Base-by-base conservation (phyloP, 64 coral and sea anemone genomes). In the Stichodactyla mertensii region DNA sequence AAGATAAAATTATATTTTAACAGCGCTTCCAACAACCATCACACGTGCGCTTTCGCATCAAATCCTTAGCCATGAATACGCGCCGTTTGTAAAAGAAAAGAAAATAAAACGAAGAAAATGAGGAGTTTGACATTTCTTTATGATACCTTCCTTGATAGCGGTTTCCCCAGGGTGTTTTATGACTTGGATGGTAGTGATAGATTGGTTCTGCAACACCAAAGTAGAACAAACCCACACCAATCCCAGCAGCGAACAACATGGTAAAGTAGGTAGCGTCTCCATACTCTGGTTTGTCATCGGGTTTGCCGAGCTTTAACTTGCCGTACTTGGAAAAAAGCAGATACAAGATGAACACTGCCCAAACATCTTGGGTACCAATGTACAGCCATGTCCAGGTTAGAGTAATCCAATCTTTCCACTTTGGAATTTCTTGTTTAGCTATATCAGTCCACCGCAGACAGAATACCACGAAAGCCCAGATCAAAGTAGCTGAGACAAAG, bases 181-280 rank as follows among this genome's bases (percentile, higher is more conserved):
- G 51, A 7, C 80, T 57, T 16, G 80, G 80, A 45, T 80, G 67
- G 85, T 91, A 91, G 24, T 91, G 89, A 83, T 84, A 81, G 19
- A 91, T 54, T 31, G 89, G 83, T 86, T 91, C 89, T 79, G 89
- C 89, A 9, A 91, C 89, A 59, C 89, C 89, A 28, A 86, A 91
- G 59, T 87, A 91, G 52, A 91, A 91, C 52, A 91, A 26, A 7
- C 89, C 89, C 62, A 91, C 86, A 57, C 87, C 87, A 14, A 88
- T 88, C 1, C 87, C 87, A 59, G 87, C 87, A 58, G 77, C 87
- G 24, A 88, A 88, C 77, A 88, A 54, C 87, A 88, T 88, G 0
- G 87, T 88, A 52, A 88, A 88, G 87, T 88, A 88, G 15, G 77
- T 55, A 16, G 79, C 78, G 16, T 88, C 87, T 36, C 56, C 36